Conservation (phyloP, 2,797 vertebrate genomes). For the Heterohyrax brucei region DNA sequence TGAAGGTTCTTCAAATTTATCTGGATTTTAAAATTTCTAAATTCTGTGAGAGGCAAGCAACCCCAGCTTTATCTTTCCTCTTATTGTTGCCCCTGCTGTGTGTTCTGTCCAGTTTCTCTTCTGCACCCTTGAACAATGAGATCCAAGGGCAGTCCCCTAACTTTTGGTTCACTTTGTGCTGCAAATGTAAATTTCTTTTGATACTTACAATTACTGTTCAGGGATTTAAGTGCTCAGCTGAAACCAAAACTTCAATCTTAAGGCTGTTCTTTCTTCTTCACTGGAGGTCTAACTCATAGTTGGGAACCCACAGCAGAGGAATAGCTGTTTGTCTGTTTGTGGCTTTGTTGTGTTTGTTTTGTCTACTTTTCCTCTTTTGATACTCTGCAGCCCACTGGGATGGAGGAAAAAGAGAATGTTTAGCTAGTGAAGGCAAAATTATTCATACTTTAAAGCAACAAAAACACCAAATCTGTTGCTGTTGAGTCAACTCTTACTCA, state of each 20-base stretch:
- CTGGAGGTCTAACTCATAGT: not conserved
- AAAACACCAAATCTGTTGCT: no score
- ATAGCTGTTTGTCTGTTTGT: not conserved
- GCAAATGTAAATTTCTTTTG: not conserved
- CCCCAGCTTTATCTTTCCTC: not conserved
- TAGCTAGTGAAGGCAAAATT: not conserved
- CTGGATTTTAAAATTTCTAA: conserved; percentile 57
- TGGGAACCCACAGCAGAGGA: not conserved
- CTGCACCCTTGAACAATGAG: not conserved
- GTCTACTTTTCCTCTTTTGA: not conserved
- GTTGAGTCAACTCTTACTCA: no score
- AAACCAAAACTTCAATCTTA: not conserved
- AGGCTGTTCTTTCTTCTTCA: not conserved
- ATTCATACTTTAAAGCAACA: not conserved
- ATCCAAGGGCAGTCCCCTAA: not conserved
- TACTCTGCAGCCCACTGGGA: not conserved
- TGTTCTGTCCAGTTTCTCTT: not conserved
- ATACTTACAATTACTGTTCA: not conserved
- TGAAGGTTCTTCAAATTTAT: conserved; percentile 29
- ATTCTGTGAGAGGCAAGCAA: not conserved
- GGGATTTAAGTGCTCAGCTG: not conserved
- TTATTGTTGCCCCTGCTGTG: not conserved
- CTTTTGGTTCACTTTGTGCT: conserved; percentile 6
- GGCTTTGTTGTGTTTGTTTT: not conserved
- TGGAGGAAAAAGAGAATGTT: not conserved